phyloP scores from a whole-genome alignment of 2,797 vertebrate genomes.

The Pantherophis alleghaniensis region DNA sequence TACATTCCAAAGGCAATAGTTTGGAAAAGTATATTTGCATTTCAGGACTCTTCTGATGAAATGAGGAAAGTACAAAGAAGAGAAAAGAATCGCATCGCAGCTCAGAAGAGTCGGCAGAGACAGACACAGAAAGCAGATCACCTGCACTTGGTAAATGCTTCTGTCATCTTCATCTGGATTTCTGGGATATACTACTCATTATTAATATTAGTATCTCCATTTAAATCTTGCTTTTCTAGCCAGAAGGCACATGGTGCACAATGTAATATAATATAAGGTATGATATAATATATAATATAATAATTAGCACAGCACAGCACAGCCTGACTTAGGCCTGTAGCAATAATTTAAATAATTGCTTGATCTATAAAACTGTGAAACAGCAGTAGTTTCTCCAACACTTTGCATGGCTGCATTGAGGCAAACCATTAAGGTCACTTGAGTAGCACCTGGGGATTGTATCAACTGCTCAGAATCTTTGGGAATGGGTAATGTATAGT shows the following conservation, averaged over 20 bases:
- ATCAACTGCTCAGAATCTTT: not conserved
- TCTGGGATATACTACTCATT: not conserved
- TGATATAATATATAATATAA: not conserved
- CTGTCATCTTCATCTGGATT: not conserved
- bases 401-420: not conserved
- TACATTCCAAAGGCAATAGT: not conserved
- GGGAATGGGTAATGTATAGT: not conserved
- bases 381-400: not conserved
- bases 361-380: not conserved
- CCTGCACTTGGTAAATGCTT: conserved; percentile 89
- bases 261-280: not conserved
- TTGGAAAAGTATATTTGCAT: not conserved
- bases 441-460: not conserved
- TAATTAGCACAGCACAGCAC: too few relatives aligned
- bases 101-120: conserved; percentile 95
- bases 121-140: conserved; percentile 97
- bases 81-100: conserved; percentile 96
- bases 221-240: not conserved
- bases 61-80: conserved; percentile 91
- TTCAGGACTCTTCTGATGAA: conserved; percentile 89
- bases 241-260: not conserved
- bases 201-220: not conserved
- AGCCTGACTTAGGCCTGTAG: not conserved
- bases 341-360: not conserved
- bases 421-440: not conserved